phyloP scores from a whole-genome alignment of 2,113 vertebrate species.

The Archocentrus centrarchus region DNA sequence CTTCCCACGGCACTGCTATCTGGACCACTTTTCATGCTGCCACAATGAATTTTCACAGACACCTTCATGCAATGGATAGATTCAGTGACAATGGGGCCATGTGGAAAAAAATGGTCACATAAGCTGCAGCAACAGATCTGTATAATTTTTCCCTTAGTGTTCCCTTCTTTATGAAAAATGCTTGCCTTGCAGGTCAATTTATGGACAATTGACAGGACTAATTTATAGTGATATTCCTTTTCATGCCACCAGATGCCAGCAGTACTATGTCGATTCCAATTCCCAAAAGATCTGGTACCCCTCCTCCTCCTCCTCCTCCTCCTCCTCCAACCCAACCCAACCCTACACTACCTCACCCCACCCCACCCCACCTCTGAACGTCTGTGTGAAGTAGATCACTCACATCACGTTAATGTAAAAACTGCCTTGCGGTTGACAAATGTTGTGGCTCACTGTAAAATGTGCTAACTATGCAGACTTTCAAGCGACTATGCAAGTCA shows the following conservation, averaged over 20 bases:
- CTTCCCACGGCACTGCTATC: slow-evolving; percentile 30
- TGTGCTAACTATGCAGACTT: slow-evolving; percentile 85
- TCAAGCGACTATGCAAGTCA: slow-evolving; percentile 73
- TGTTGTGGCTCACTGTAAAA: slow-evolving; percentile 81
- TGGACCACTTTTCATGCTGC: background rate
- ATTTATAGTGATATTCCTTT: slow-evolving; percentile 67
- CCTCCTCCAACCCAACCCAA: too few relatives aligned
- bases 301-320: background rate
- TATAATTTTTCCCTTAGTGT: slow-evolving; percentile 8
- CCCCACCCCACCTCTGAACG: slow-evolving; percentile 48
- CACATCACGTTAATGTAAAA: slow-evolving; percentile 83
- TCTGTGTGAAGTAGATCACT: slow-evolving; percentile 80
- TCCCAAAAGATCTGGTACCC: slow-evolving; percentile 58
- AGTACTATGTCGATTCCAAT: slow-evolving; percentile 63
- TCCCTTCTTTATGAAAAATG: background rate
- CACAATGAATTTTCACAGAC: slow-evolving; percentile 9
- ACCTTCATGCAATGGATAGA: slow-evolving; percentile 16
- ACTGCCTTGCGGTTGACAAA: slow-evolving; percentile 78
- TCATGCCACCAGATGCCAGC: slow-evolving; percentile 82
- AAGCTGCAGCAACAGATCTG: slow-evolving; percentile 6
- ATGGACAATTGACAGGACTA: slow-evolving; percentile 44
- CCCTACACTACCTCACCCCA: background rate
- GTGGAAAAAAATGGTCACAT: slow-evolving; percentile 8
- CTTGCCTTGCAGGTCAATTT: background rate
- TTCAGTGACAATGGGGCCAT: slow-evolving; percentile 14